Conservation (phyloP, 2,888 invertebrate genomes). For the Pecten maximus region DNA sequence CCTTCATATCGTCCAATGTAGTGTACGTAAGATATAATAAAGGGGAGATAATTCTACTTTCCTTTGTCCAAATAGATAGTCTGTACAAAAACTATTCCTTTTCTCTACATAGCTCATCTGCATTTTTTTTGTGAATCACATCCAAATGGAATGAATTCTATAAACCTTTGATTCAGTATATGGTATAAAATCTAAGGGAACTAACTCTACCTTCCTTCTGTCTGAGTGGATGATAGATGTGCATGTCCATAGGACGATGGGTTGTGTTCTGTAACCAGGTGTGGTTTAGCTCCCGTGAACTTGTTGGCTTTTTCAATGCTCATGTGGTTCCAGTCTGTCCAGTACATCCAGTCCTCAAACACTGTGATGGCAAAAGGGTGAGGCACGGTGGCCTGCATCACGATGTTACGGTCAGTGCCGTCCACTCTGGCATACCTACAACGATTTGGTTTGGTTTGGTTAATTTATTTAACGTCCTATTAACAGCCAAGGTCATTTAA, state of each 20-base stretch:
- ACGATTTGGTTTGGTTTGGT: no score
- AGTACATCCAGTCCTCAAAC: conserved; percentile 88
- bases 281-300: conserved; percentile 89
- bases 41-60: no score
- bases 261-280: conserved; percentile 93
- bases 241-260: conserved; percentile 96
- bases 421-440: conserved; percentile 88
- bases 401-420: conserved; percentile 90
- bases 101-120: no score
- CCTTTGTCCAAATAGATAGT: no score
- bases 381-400: conserved; percentile 91
- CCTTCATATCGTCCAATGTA: no score
- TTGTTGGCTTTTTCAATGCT: conserved; percentile 95
- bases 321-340: conserved; percentile 99
- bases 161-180: no score
- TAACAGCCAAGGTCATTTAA: no score
- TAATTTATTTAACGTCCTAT: no score
- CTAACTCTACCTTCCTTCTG: conserved; percentile 85
- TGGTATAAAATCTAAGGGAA: not conserved
- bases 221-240: conserved; percentile 93
- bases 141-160: no score
- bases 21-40: no score
- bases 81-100: no score
- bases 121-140: no score
- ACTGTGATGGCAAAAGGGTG: conserved; percentile 88